Evolutionary conservation across 2,113 vertebrate species (phyloP), one percentile per base, ranked within the genome.

Genomic region (Maccullochella peelii): DNA sequence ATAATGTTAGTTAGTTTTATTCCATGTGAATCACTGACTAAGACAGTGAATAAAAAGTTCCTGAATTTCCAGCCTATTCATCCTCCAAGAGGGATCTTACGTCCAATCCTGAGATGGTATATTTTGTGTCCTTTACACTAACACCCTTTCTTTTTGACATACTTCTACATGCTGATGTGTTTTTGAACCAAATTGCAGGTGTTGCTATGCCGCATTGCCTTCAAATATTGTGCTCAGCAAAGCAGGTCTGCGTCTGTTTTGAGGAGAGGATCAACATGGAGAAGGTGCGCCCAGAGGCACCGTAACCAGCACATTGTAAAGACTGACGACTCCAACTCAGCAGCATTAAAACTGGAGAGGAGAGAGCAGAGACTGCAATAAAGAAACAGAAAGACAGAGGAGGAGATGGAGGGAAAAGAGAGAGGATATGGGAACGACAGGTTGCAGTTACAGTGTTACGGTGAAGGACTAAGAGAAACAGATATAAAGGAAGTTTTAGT

Each of bases 281-380:
- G 73, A 73, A 23, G 42, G 0, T 0, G 47, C 18, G 14, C 80
- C 88, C 70, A 10, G 30, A 78, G 85, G 83, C 86, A 49, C 82
- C n/a, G 3, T 86, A 83, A 83, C 33, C 8, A 16, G 81, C 81
- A 83, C 84, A 8, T 84, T 38, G 23, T 86, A 83, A 86, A 89
- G 75, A 82, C 72, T 20, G 50, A 73, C 52, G 65, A 33, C 72
- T 73, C 79, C 66, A 52, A 67, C 50, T 77, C 62, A 40, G 68
- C 83, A 52, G 59, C 30, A 23, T 72, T 79, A 58, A 83, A 63
- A 69, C 70, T 14, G 55, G 27, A 36, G 69, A 27, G 54, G 54
- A 73, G 12, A n/a, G n/a, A n/a, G n/a, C n/a, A n/a, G n/a, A n/a
- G 20, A 21, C 21, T 10, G 50, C 8, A 15, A 47, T 49, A 59